phyloP scores from a whole-genome alignment of 2,797 vertebrate species.

The Denticeps clupeoides region DNA sequence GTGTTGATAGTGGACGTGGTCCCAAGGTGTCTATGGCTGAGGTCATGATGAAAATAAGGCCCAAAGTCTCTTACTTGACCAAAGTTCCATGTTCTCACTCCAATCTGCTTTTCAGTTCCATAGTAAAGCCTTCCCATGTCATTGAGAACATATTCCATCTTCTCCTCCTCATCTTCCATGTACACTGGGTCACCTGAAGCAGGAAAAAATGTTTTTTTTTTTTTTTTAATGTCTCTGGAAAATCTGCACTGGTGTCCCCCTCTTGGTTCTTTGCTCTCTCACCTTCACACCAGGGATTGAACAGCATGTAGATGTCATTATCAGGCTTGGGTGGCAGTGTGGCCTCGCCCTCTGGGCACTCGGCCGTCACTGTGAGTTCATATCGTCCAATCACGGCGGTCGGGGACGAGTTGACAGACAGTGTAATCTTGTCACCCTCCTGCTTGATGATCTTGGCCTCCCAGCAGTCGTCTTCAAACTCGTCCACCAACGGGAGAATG shows the following conservation, averaged over 20 bases:
- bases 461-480: constrained; percentile 53
- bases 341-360: constrained; percentile 37
- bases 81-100: constrained; percentile 71
- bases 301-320: constrained; percentile 69
- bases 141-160: constrained; percentile 74
- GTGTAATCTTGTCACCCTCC: constrained; percentile 39
- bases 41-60: too few species aligned
- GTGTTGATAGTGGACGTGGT: too few species aligned
- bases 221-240: neutral
- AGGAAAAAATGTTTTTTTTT: neutral
- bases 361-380: constrained; percentile 59
- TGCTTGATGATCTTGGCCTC: constrained; percentile 54
- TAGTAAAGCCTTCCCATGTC: constrained; percentile 74
- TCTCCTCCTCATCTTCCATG: constrained; percentile 63
- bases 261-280: constrained; percentile 13
- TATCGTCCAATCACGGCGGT: constrained; percentile 64
- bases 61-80: constrained; percentile 61
- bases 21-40: too few species aligned
- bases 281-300: constrained; percentile 85
- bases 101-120: constrained; percentile 73
- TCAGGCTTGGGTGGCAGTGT: constrained; percentile 44
- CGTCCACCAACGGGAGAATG: constrained; percentile 54
- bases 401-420: constrained; percentile 60
- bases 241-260: neutral
- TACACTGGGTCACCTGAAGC: constrained; percentile 66